A percentile compares a stretch with the other conserved stretches of the same genome.
Evolutionary conservation across 2,797 vertebrate genomes (phyloP).

Genomic region (Onychomys leucogaster): DNA sequence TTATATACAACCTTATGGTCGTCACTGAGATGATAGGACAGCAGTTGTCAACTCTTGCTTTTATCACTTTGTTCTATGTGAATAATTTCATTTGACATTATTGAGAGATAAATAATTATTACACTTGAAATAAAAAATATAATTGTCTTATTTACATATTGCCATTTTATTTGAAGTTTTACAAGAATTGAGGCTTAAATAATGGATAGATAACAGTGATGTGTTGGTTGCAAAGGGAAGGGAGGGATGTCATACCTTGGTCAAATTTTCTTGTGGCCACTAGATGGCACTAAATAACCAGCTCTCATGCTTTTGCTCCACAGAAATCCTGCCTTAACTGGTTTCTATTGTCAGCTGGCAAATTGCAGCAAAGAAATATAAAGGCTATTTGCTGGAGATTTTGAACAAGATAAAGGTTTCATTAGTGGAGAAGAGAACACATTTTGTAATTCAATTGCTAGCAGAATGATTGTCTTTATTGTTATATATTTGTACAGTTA

Average conservation of each 20-base stretch:
- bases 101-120: neutral
- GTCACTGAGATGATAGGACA: neutral
- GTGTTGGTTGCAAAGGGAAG: neutral
- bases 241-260: too few species aligned
- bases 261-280: conserved; percentile 76
- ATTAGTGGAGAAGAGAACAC: conserved; percentile 60
- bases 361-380: conserved; percentile 46
- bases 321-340: neutral
- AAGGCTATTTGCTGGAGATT: conserved; percentile 63
- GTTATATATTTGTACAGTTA: conserved; percentile 61
- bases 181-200: neutral
- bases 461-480: conserved; percentile 73
- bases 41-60: neutral
- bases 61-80: neutral
- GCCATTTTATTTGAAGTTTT: neutral
- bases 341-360: conserved; percentile 35
- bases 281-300: conserved; percentile 81
- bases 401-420: conserved; percentile 60
- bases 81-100: neutral
- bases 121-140: neutral
- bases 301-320: neutral
- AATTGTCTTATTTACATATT: neutral
- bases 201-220: neutral
- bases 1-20: neutral
- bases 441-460: conserved; percentile 71